Evolutionary conservation across 2,888 invertebrate species (phyloP).

Genomic region (Corythucha ciliata): DNA sequence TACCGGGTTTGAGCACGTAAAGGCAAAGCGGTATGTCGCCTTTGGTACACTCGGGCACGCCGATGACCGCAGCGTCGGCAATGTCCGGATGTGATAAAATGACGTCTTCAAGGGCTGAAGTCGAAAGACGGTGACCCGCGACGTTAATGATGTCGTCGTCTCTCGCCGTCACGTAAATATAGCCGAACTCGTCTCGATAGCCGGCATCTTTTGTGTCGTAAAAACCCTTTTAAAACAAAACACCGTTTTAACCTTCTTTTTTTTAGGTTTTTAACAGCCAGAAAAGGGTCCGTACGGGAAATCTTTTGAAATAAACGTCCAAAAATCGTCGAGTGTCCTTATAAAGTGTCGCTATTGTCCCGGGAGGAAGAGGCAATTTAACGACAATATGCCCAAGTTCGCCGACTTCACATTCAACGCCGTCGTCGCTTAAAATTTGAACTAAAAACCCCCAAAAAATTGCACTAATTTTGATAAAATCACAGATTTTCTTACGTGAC

Average conservation of each 20-base stretch:
- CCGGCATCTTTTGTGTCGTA: conserved; percentile 96
- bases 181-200: conserved; percentile 70
- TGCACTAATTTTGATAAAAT: conserved; percentile 4
- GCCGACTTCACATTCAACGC: conserved; percentile 54
- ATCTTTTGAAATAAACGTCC: conserved; percentile 70
- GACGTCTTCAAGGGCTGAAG: conserved; percentile 83
- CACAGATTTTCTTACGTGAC: background rate
- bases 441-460: conserved; percentile 44
- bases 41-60: conserved; percentile 80
- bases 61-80: conserved; percentile 80
- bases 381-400: conserved; percentile 76
- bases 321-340: conserved; percentile 69
- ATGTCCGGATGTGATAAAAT: conserved; percentile 76
- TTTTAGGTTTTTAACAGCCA: background rate
- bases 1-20: conserved; percentile 63
- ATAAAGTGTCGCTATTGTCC: conserved; percentile 74
- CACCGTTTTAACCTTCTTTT: background rate
- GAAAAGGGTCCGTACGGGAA: conserved; percentile 58
- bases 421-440: conserved; percentile 56
- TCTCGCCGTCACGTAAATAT: conserved; percentile 78
- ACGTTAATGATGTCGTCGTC: conserved; percentile 95
- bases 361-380: conserved; percentile 82
- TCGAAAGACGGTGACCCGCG: conserved; percentile 83
- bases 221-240: conserved; percentile 55
- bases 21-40: conserved; percentile 84